Conservation (phyloP, 2,888 invertebrate genomes). For the Eupithecia insigniata region DNA sequence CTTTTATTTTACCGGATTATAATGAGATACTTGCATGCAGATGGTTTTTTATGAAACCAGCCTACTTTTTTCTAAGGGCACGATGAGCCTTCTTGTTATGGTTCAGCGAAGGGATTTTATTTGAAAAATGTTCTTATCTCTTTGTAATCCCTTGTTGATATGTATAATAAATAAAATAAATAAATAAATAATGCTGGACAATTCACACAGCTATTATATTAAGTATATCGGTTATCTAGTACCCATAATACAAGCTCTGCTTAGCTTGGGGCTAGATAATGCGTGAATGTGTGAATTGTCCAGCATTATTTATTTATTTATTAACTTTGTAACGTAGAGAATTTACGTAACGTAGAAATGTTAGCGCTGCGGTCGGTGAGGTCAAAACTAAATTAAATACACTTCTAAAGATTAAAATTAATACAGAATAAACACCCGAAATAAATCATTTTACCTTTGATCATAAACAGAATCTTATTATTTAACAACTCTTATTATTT, state of each 20-base stretch:
- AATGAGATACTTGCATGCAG: background rate
- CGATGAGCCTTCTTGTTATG: background rate
- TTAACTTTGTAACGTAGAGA: too few relatives aligned
- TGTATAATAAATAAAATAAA: too few relatives aligned
- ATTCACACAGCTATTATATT: too few relatives aligned
- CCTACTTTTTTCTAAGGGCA: background rate
- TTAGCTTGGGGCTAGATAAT: too few relatives aligned
- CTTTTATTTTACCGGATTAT: slow-evolving; percentile 5
- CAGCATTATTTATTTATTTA: too few relatives aligned
- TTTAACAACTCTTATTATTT: slow-evolving; percentile 1
- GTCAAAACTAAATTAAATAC: background rate
- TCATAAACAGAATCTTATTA: background rate
- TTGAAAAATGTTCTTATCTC: background rate
- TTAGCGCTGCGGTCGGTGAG: too few relatives aligned
- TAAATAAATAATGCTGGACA: too few relatives aligned
- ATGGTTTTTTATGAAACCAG: background rate
- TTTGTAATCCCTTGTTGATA: background rate
- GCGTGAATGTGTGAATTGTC: too few relatives aligned
- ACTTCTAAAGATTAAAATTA: background rate
- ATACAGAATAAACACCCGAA: background rate
- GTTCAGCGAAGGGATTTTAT: background rate
- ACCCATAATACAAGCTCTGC: too few relatives aligned
- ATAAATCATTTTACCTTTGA: background rate
- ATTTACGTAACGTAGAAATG: too few relatives aligned
- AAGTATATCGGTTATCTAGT: too few relatives aligned